Conservation (phyloP, 2,888 invertebrate genomes). For the Plusia festucae region DNA sequence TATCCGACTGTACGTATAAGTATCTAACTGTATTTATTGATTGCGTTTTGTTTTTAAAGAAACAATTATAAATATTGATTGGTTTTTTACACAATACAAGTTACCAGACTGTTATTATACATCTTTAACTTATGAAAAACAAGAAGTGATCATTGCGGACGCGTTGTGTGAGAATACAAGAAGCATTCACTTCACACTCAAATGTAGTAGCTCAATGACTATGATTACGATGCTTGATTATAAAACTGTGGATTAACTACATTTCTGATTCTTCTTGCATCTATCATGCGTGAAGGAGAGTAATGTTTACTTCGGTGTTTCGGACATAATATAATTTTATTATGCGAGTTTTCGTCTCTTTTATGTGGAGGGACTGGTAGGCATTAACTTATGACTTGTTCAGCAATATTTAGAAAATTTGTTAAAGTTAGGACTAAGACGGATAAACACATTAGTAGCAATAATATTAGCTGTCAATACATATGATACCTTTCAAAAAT, state of each 20-base stretch:
- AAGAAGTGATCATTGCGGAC: conserved; percentile 4
- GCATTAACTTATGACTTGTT: no score
- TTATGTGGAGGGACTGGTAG: background rate
- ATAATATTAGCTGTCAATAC: no score
- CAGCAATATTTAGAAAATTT: no score
- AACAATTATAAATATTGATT: background rate
- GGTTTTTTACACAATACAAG: background rate
- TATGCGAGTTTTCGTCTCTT: background rate
- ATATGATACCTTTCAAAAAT: no score
- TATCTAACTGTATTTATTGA: conserved; percentile 5
- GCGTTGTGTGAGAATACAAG: background rate
- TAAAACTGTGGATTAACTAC: background rate
- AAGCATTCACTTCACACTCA: background rate
- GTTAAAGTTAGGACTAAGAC: no score
- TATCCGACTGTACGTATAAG: background rate
- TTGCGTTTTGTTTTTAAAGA: conserved; percentile 1
- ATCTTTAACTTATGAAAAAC: background rate
- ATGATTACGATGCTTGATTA: background rate
- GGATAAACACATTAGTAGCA: no score
- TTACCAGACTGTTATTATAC: background rate
- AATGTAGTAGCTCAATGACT: background rate
- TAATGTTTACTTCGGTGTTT: background rate
- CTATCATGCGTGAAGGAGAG: background rate
- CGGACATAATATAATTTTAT: background rate
- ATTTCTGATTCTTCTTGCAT: background rate